Evolutionary conservation across 64 coral and sea anemone species (phyloP).

Genomic region (Cladopsammia gracilis): DNA sequence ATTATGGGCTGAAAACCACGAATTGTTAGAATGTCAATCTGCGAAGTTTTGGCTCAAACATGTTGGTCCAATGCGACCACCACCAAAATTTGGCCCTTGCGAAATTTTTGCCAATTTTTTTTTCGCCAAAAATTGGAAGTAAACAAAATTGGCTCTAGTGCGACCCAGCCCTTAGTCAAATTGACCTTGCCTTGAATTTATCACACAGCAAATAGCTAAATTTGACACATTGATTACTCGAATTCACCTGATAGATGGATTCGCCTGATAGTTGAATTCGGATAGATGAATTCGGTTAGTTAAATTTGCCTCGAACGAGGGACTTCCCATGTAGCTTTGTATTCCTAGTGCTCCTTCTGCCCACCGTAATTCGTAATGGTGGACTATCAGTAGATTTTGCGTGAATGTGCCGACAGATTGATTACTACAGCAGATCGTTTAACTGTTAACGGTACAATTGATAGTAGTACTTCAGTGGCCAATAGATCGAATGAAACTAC

Average conservation of each 20-base stretch:
- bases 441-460: not conserved
- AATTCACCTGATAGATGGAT: not conserved
- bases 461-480: not conserved
- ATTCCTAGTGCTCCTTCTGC: not conserved
- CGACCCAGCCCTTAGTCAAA: slow-evolving; percentile 16
- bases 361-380: not conserved
- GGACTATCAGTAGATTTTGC: slow-evolving; percentile 33
- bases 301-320: slow-evolving; percentile 13
- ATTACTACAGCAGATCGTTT: slow-evolving; percentile 36
- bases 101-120: not conserved
- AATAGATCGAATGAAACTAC: not conserved
- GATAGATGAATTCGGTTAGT: not conserved
- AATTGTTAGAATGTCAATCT: not conserved
- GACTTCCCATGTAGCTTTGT: not conserved
- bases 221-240: not conserved
- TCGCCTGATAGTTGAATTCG: not conserved
- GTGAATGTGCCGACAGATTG: slow-evolving; percentile 20
- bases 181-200: slow-evolving; percentile 1
- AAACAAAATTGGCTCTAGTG: slow-evolving; percentile 1
- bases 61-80: slow-evolving; percentile 2
- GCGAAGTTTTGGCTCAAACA: not conserved
- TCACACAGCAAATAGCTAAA: slow-evolving; percentile 2
- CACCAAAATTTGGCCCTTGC: not conserved
- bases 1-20: no score
- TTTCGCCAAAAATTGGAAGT: not conserved